Evolutionary conservation across 2,888 invertebrate species (phyloP), one percentile per base, ranked within the genome.

Genomic region (Candidula unifasciata): DNA sequence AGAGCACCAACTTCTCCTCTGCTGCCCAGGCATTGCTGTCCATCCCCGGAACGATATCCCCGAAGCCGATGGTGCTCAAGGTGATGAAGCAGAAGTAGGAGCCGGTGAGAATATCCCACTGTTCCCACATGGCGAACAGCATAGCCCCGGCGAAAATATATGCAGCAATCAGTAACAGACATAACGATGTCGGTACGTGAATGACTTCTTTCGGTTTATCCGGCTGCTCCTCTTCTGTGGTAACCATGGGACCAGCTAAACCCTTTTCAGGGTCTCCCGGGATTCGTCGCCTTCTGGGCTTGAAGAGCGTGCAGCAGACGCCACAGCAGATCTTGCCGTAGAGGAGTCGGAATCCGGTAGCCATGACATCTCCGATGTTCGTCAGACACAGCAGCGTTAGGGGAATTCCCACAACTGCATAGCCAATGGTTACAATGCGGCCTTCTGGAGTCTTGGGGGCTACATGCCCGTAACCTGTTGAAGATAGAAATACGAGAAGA

Each of bases 261-360:
- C 90, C 91, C 76, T 90, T 91, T 86, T 91, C 91, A 0, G 89
- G 88, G 83, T 91, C 92, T 10, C 27, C 18, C 2, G 88, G 88
- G 35, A 89, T 33, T 64, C 88, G 85, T 57, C 89, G 85, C 54
- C 90, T 85, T 24, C 88, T 80, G 6, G 90, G 91, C 54, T 89
- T 88, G 88, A 91, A 91, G 44, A 91, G 85, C 64, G 90, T 85
- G 86, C 92, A 92, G 83, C 92, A 93, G 33, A 92, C 82, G 0
- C 93, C 93, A 86, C 93, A 93, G 85, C 92, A 93, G 33, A 93
- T 89, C 86, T 92, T 91, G 24, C 90, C 90, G 90, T 96, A 96
- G 85, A 96, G 96, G 91, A 96, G 88, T 60, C 93, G 89, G 89
- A 93, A 93, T 60, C 92, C 92, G n/a, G 91, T 91, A n/a, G 93